Conservation (phyloP, 2,888 invertebrate genomes). For the Synanthedon andrenaeformis region DNA sequence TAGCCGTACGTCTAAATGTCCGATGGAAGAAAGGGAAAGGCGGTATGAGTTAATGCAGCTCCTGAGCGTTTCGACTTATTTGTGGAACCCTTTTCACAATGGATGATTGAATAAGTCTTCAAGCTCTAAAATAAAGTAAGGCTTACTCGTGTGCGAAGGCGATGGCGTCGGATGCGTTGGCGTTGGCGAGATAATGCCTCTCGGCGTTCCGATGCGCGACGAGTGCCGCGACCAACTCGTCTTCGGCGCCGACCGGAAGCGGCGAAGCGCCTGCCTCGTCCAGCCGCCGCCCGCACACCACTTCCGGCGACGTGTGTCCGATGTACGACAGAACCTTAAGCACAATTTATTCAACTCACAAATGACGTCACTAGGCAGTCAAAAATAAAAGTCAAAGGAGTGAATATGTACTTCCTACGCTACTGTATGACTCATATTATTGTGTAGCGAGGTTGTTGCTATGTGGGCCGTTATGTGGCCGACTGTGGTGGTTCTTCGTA, state of each 20-base stretch:
- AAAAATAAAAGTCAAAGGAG: no score
- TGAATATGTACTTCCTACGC: background rate
- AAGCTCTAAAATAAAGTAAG: no score
- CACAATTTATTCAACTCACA: conserved; percentile 1
- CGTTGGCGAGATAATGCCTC: conserved; percentile 73
- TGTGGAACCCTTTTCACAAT: no score
- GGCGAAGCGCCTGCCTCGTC: conserved; percentile 85
- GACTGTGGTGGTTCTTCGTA: no score
- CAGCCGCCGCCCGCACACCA: conserved; percentile 76
- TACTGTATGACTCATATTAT: no score
- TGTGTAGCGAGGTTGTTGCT: no score
- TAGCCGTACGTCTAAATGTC: no score
- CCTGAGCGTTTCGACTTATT: no score
- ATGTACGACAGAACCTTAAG: conserved; percentile 87
- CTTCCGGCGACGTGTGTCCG: conserved; percentile 92
- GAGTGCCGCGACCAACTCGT: conserved; percentile 86
- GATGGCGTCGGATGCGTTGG: conserved; percentile 35
- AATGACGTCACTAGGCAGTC: background rate
- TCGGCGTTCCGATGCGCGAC: conserved; percentile 88
- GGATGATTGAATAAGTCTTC: no score
- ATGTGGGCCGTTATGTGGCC: no score
- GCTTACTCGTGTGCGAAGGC: conserved; percentile 35
- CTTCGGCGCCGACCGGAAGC: conserved; percentile 81
- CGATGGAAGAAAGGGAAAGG: no score
- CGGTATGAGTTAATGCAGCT: no score